Evolutionary conservation across 2,113 vertebrate genomes (phyloP), one percentile per base, ranked within the genome.

Genomic region (Mixornis gularis): DNA sequence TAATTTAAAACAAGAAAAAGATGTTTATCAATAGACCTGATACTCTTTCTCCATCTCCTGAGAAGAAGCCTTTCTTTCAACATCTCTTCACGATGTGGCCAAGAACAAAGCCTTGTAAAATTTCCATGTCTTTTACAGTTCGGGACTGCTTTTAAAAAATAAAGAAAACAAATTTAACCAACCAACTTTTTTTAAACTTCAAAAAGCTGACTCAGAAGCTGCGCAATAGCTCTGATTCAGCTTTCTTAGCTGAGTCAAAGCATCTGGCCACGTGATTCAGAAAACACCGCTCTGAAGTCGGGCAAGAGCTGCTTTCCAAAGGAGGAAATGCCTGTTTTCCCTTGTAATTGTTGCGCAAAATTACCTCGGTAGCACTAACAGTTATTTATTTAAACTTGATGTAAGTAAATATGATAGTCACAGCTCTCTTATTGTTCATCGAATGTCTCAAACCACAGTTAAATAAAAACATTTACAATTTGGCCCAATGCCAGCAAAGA

Each of bases 191-290:
- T 62, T 40, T 62, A 70, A 87, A 89, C 59, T 59, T 62, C 51
- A 38, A 91, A 89, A 92, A 94, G 87, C 92, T 96, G 94, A 94
- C 85, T 95, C 91, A 89, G 94, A 93, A 91, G 85, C 85, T 92
- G 79, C 1, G 48, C 84, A 93, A 93, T 44, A 59, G 81, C 78
- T 93, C 89, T 91, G 91, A 93, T 93, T 93, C 87, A 93, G 91
- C 92, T 85, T 92, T 93, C 94, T 92, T 66, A 94, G 79, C 65
- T 6, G 6, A 96, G 86, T 36, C 92, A 79, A 91, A 95, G 92
- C 91, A 92, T 62, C 38, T 89, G 95, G 65, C 65, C 92, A 91
- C 41, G 64, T 91, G 92, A 79, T 60, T 29, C 60, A 87, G 71
- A 43, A 55, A 91, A 82, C 5, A 6, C 38, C 1, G 1, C 78